Conservation (phyloP, 2,888 invertebrate genomes). For the Cactoblastis cactorum region DNA sequence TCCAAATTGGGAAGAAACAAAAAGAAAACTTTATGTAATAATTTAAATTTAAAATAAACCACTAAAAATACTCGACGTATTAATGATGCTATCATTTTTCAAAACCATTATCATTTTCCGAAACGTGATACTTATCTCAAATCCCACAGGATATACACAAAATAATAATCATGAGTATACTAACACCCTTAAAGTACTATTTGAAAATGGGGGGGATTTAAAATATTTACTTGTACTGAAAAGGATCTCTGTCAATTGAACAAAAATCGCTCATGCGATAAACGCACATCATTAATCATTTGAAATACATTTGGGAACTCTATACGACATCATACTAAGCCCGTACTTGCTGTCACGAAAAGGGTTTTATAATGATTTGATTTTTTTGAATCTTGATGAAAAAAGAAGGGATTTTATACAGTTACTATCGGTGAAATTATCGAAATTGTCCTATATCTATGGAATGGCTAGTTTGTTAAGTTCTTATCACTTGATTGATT, state of each 20-base stretch:
- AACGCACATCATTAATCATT: constrained; percentile 70
- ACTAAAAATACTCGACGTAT: too few relatives aligned
- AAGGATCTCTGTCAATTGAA: constrained; percentile 63
- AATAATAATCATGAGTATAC: constrained; percentile 40
- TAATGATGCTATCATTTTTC: constrained; percentile 20
- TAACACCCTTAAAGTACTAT: constrained; percentile 49
- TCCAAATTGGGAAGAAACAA: background rate
- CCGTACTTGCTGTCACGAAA: constrained; percentile 22
- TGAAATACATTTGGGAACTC: constrained; percentile 44
- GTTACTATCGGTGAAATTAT: too few relatives aligned
- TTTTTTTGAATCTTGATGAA: too few relatives aligned
- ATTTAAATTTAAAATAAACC: too few relatives aligned
- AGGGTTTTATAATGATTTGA: constrained; percentile 1
- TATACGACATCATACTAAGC: constrained; percentile 31
- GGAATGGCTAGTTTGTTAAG: too few relatives aligned
- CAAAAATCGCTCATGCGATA: constrained; percentile 58
- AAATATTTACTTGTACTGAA: constrained; percentile 46
- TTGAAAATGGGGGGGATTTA: constrained; percentile 53
- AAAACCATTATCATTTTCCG: constrained; percentile 42
- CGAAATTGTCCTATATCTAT: too few relatives aligned
- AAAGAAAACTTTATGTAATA: too few relatives aligned
- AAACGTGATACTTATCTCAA: constrained; percentile 13
- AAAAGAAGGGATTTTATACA: too few relatives aligned
- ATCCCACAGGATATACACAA: constrained; percentile 50
- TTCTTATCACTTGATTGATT: too few relatives aligned